Base-by-base conservation (phyloP, 2,888 invertebrate genomes). In the Athalia circularis region DNA sequence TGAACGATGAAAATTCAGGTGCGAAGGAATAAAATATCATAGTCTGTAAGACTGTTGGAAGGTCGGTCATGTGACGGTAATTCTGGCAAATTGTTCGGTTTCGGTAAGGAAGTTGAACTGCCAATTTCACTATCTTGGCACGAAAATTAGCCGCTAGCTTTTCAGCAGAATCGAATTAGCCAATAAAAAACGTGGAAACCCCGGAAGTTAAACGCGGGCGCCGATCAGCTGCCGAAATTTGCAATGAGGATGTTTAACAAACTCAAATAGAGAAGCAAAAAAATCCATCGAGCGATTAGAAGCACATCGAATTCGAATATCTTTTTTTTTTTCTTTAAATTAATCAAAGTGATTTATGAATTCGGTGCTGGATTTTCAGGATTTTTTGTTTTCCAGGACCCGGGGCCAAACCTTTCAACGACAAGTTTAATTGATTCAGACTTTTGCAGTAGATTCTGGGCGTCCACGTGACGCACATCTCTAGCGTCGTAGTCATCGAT, bases 401-500 rank as follows among this genome's bases (percentile, higher is more conserved):
- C 47, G 59, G 83, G 84, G 83, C 87, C 89, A 87, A 89, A 90
- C 97, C 97, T 95, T 91, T 96, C 96, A 80, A 97, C 94, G 83
- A 95, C 96, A 83, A 97, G 92, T 89, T 93, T 94, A 87, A 97
- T 95, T 86, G 94, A 94, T 88, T 94, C 95, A 81, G 96, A 95
- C 89, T 95, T 95, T 90, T 94, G 94, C 90, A 97, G 96, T 82
- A 97, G 92, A 89, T 94, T 95, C 91, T 97, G 96, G 77, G 98
- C 98, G 91, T 97, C 97, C 89, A 96, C 95, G 88, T 98, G 98
- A 86, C 96, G 93, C 87, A 98, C 92, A 88, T 96, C 95, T 80
- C 96, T 93, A 67, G 96, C 94, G 91, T 98, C 97, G 91, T 96
- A 96, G 89, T 96, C 96, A 89, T 95, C 96, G 86, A 98, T 95